phyloP scores from a whole-genome alignment of 2,113 vertebrate genomes.

The Psittacula cyanocephala region DNA sequence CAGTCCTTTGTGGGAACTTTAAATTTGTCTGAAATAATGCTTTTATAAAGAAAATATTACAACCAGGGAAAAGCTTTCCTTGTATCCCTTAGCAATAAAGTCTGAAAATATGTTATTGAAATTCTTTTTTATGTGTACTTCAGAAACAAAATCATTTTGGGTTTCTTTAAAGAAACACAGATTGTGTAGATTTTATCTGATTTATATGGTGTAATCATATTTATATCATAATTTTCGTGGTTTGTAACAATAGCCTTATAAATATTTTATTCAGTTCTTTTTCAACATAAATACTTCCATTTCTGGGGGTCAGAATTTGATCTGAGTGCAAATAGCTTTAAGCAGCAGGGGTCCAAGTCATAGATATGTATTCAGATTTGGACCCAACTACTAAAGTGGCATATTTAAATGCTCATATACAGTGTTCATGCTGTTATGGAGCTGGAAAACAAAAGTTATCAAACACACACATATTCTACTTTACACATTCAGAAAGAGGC shows the following conservation, averaged over 20 bases:
- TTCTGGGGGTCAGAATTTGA: slow-evolving; percentile 31
- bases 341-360: neutral
- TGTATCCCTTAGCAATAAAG: slow-evolving; percentile 15
- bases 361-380: neutral
- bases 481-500: neutral
- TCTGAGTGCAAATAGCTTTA: slow-evolving; percentile 34
- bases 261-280: slow-evolving; percentile 36
- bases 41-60: slow-evolving; percentile 39
- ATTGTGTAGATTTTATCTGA: slow-evolving; percentile 49
- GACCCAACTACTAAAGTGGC: neutral
- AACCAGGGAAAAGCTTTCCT: slow-evolving; percentile 19
- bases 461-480: neutral
- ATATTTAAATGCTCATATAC: neutral
- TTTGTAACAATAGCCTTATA: slow-evolving; percentile 14
- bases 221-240: slow-evolving; percentile 24
- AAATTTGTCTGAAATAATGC: slow-evolving; percentile 32
- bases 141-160: neutral
- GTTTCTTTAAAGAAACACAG: slow-evolving; percentile 2
- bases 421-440: neutral
- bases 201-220: slow-evolving; percentile 30
- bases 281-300: slow-evolving; percentile 11
- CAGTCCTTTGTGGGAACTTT: slow-evolving; percentile 36
- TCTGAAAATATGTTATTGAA: slow-evolving; percentile 18
- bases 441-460: neutral
- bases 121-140: slow-evolving; percentile 27